These are phyloP conservation scores for Periphyllus acericola DNA, from an alignment of 2,888 invertebrate species.

Conservation along the genomic window DNA sequence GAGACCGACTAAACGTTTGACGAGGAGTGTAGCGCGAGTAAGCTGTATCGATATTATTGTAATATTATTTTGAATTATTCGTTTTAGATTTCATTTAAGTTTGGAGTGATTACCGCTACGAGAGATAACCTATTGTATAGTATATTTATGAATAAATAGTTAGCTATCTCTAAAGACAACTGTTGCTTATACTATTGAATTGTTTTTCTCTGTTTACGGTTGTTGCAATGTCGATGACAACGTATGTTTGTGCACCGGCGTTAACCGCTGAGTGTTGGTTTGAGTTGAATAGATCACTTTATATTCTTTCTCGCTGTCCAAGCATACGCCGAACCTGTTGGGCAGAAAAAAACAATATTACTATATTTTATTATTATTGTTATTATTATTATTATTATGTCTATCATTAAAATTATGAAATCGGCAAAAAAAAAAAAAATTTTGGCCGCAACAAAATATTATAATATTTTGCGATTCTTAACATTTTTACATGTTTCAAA, in stretches of 20 bases:
- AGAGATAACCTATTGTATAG: neutral
- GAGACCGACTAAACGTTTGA: neutral
- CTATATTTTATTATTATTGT: neutral
- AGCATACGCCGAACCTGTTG: constrained; percentile 71
- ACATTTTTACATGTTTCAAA: too few species aligned
- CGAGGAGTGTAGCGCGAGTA: neutral
- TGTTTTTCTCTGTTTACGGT: neutral
- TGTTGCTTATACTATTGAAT: neutral
- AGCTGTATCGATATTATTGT: neutral
- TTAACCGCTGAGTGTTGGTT: constrained; percentile 29
- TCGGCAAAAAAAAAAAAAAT: too few species aligned
- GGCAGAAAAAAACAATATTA: neutral
- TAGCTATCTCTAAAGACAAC: neutral
- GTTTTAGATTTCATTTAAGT: neutral
- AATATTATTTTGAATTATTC: neutral
- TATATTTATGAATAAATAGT: neutral
- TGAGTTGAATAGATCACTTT: constrained; percentile 68
- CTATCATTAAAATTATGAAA: too few species aligned
- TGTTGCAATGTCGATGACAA: constrained; percentile 25
- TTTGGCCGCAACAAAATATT: too few species aligned
- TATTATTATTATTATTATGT: too few species aligned
- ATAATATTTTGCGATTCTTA: too few species aligned
- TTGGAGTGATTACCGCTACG: neutral
- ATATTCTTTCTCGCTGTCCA: constrained; percentile 69
- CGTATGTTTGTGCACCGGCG: constrained; percentile 4